These are phyloP conservation scores for Penelope pileata DNA, from an alignment of 2,113 vertebrate genomes.

Conservation along the genomic window DNA sequence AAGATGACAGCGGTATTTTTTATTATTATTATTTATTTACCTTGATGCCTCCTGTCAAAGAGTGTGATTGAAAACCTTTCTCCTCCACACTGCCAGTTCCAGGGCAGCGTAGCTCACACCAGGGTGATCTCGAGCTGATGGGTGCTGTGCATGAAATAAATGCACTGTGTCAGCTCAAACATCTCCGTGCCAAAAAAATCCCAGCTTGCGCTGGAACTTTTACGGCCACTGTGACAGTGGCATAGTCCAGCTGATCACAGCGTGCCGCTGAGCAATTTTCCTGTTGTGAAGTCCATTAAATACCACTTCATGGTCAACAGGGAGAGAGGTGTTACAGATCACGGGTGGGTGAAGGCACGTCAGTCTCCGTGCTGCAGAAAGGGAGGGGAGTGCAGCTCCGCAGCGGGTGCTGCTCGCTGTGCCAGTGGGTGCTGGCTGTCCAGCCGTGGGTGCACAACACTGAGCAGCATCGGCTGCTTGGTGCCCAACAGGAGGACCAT, in stretches of 20 bases:
- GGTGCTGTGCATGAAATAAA: background rate
- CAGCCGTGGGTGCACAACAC: accelerated
- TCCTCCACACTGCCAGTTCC: background rate
- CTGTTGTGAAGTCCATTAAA: background rate
- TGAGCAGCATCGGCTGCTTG: background rate
- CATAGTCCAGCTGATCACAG: background rate
- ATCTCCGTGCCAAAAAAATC: slow-evolving; percentile 52
- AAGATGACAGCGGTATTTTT: background rate
- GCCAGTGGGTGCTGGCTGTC: accelerated
- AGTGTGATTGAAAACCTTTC: background rate
- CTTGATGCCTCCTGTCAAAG: background rate
- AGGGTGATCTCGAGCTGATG: background rate
- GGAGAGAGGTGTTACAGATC: background rate
- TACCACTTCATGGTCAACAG: background rate
- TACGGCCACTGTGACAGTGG: background rate
- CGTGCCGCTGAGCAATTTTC: background rate
- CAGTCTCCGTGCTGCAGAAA: background rate
- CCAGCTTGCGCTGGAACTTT: background rate
- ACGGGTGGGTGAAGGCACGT: background rate
- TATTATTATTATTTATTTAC: background rate
- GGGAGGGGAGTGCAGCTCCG: background rate
- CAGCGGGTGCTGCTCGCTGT: accelerated
- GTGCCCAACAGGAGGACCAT: background rate
- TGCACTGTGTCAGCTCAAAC: slow-evolving; percentile 1
- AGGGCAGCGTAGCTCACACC: background rate